Evolutionary conservation across 2,888 invertebrate species (phyloP).

Genomic region (Acronicta psi): DNA sequence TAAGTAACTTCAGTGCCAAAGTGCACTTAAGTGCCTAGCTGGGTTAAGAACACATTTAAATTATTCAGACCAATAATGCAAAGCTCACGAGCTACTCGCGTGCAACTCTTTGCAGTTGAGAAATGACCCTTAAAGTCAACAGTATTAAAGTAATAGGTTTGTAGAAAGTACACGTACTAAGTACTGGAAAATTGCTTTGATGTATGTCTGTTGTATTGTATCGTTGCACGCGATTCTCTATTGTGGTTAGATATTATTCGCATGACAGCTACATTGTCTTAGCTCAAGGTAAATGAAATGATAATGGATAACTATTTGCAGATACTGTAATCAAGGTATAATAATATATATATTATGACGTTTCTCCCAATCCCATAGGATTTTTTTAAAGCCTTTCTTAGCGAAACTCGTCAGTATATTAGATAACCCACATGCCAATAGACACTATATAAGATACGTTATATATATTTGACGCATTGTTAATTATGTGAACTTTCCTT

Average conservation of each 20-base stretch:
- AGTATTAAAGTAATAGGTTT: slow-evolving; percentile 35
- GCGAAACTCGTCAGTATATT: no score
- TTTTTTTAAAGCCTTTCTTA: no score
- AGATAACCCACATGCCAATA: no score
- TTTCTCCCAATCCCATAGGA: no score
- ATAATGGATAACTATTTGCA: neutral
- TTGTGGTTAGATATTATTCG: slow-evolving; percentile 6
- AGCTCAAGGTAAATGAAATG: neutral
- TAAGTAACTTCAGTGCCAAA: neutral
- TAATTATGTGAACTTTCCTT: neutral
- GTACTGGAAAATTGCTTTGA: slow-evolving; percentile 29
- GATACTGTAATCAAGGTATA: neutral
- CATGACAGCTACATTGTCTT: neutral
- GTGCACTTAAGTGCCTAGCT: neutral
- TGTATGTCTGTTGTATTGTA: slow-evolving; percentile 29
- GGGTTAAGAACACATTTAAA: slow-evolving; percentile 3
- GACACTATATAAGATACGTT: no score
- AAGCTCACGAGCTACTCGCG: neutral
- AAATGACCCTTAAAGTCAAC: slow-evolving; percentile 18
- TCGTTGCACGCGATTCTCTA: slow-evolving; percentile 37
- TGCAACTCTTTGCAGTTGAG: slow-evolving; percentile 1
- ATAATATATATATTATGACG: no score
- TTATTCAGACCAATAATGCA: slow-evolving; percentile 1
- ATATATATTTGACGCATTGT: no score
- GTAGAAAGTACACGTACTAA: slow-evolving; percentile 33